These are phyloP conservation scores for silkworm (Bombyx mori) DNA, from an alignment of 1,140 invertebrate species.

Conservation along the genomic window ASM3026992v2 NC_085124.1:11664501-11665000, in stretches of 20 bases:
- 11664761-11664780: conserved; percentile 16
- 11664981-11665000: no score
- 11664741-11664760: conserved; percentile 4
- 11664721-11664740: not conserved
- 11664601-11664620: conserved; percentile 31
- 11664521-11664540: conserved; percentile 37
- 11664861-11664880: conserved; percentile 54
- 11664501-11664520: conserved; percentile 15
- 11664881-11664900: conserved; percentile 52
- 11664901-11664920: conserved; percentile 10
- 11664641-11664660: conserved; percentile 29
- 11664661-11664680: conserved; percentile 29
- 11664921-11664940: no score
- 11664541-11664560: conserved; percentile 36
- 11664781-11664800: conserved; percentile 26
- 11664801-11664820: conserved; percentile 14
- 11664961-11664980: no score
- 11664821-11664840: conserved; percentile 28
- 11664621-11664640: conserved; percentile 48
- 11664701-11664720: conserved; percentile 19
- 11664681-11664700: conserved; percentile 47
- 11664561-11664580: conserved; percentile 28
- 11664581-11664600: conserved; percentile 40
- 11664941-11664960: no score
- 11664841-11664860: conserved; percentile 41